Evolutionary conservation across 2,888 invertebrate genomes (phyloP), one percentile per base, ranked within the genome.

Genomic region (Polyommatus icarus): DNA sequence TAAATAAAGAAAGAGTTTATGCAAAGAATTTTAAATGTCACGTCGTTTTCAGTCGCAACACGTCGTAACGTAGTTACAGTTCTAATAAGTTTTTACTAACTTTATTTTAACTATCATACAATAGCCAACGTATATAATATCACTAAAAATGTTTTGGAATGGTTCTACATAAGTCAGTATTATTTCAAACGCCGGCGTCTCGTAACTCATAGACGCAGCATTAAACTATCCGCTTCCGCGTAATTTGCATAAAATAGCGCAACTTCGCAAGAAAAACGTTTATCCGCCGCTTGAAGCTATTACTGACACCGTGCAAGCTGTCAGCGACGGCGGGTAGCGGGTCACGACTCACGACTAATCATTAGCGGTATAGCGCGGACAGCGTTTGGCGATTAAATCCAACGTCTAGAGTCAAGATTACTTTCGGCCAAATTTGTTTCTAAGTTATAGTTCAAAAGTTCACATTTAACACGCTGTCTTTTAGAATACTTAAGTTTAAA

Each of bases 221-320:
- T 24, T 24, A 67, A 67, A 32, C 67, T 67, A 67, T 67, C 67
- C 67, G 32, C 67, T 67, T 67, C 29, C 18, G 15, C 7, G 67
- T 18, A 67, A 67, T 67, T 67, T 67, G 67, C 67, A 67, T 67
- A 67, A 67, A 32, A 67, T 67, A 67, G 32, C 67, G 67, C 29
- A 67, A 67, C 67, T 67, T 32, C 15, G 24, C 12, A 67, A 67
- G 67, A 67, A 29, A 67, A 67, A 67, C 67, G 29, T 67, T 67
- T 29, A 67, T 67, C 67, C 29, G 24, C 15, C 15, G 24, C 67
- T 67, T 67, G 67, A 15, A 67, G 67, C 20, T 24, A 24, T 61
- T 24, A 61, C 61, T 20, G 61, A 24, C 20, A 20, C 24, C 24
- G 24, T 12, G 61, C 12, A 4, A 61, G 61, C 61, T 7, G 61